Evolutionary conservation across 2,888 invertebrate genomes (phyloP), one percentile per base, ranked within the genome.

Genomic region (Eupithecia tripunctaria): DNA sequence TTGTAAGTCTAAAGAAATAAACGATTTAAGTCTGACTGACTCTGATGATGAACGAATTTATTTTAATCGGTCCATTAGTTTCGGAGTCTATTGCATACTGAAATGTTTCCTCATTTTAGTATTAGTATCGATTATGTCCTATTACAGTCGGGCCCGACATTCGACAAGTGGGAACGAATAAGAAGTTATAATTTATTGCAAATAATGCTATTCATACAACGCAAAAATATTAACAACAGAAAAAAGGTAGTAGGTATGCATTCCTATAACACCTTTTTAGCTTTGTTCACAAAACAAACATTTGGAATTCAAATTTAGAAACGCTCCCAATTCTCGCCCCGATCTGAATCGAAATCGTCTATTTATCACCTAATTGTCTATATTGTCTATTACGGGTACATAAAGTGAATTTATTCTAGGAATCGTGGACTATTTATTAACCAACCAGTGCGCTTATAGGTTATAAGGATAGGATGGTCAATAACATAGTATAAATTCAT

Each of bases 351-450:
- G 4, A 14, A 71, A 74, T 74, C 27, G 65, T 18, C 41, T 71
- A 56, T 62, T 71, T 74, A 62, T 69, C 74, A 69, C 56, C 29
- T 63, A 71, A 71, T 71, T 71, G 62, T 67, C 62, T 74, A 67
- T 36, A 69, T 43, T 63, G 43, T 63, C 67, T 56, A 74, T 71
- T 69, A 71, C 0, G 21, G 47, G 64, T 68, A 66, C 64, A 74
- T 79, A 72, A 75, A 72, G 67, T 71, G 66, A 75, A 78, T 71
- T 73, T 70, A 68, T 73, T 38, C 64, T 36, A 36, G 47, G 59
- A 36, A 82, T 83, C 84, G 81, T 78, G 70, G 29, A 67, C 51
- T 25, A 71, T 77, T 75, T 59, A 73, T 64, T 67, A 60, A 68
- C 41, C 25, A 66, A 51, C 66, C 60, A 25, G 38, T 72, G 78